These are phyloP conservation scores for Molossus molossus DNA, from an alignment of 2,797 vertebrate species.

Conservation along the genomic window DNA sequence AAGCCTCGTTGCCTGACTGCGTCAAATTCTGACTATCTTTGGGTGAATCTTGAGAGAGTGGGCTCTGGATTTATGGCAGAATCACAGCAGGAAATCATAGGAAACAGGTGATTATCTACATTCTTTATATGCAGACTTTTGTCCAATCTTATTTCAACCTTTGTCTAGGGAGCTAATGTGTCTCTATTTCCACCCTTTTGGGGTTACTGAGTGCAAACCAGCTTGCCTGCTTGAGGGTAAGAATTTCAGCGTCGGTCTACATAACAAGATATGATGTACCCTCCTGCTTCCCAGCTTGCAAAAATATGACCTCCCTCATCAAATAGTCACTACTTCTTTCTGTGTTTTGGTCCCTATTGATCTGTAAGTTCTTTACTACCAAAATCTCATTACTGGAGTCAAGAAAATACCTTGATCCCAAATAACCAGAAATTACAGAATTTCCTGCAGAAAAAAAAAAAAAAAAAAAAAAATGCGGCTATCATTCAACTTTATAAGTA, in stretches of 20 bases:
- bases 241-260: neutral
- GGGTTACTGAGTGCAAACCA: too few species aligned
- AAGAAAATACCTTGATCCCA: neutral
- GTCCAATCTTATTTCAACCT: neutral
- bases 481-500: neutral
- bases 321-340: neutral
- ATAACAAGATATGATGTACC: neutral
- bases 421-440: neutral
- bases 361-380: neutral
- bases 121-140: too few species aligned
- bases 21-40: neutral
- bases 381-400: neutral
- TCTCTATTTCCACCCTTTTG: neutral
- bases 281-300: neutral
- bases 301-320: neutral
- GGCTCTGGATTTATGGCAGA: neutral
- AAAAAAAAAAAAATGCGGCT: neutral
- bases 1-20: neutral
- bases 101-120: neutral
- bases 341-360: neutral
- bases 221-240: neutral
- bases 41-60: too few species aligned
- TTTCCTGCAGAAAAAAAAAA: neutral
- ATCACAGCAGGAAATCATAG: rapidly evolving
- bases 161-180: neutral